Evolutionary conservation across 2,113 vertebrate species (phyloP).

Genomic region (Sinocyclocheilus rhinocerous): DNA sequence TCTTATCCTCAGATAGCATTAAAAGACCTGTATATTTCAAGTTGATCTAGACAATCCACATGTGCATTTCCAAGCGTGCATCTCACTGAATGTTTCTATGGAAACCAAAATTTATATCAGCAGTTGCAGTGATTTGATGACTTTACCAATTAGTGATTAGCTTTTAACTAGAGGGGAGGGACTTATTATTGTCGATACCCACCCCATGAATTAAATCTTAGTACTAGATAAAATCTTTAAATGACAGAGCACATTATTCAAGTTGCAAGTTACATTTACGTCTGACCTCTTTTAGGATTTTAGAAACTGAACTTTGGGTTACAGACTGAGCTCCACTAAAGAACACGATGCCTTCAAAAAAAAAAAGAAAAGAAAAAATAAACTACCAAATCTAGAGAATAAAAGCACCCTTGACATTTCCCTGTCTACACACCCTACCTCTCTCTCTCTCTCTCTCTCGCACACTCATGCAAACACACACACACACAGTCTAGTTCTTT

Average conservation of each 20-base stretch:
- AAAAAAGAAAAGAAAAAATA: slow-evolving; percentile 20
- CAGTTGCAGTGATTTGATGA: neutral
- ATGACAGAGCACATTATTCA: slow-evolving; percentile 23
- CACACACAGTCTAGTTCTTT: slow-evolving; percentile 74
- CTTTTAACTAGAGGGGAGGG: neutral
- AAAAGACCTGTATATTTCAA: neutral
- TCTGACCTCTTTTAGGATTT: slow-evolving; percentile 44
- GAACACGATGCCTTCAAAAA: slow-evolving; percentile 30
- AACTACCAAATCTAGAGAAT: slow-evolving; percentile 27
- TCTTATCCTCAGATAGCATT: neutral
- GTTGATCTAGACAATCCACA: neutral
- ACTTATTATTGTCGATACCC: neutral
- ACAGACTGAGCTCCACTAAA: slow-evolving; percentile 33
- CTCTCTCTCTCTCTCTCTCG: neutral
- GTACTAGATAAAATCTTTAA: slow-evolving; percentile 48
- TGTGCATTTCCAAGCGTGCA: neutral
- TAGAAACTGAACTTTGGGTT: slow-evolving; percentile 43
- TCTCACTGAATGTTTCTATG: neutral
- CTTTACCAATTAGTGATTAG: neutral
- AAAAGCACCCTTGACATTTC: slow-evolving; percentile 32
- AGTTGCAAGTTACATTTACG: slow-evolving; percentile 23
- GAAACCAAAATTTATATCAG: neutral
- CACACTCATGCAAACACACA: slow-evolving; percentile 40
- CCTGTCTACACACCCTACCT: slow-evolving; percentile 8
- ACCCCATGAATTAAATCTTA: slow-evolving; percentile 19